Percentiles rank a stretch among this genome's conserved stretches.
These are phyloP conservation scores for Macrostomum lignano DNA, from an alignment of 1,140 invertebrate species.

Conservation along the genomic window DNA sequence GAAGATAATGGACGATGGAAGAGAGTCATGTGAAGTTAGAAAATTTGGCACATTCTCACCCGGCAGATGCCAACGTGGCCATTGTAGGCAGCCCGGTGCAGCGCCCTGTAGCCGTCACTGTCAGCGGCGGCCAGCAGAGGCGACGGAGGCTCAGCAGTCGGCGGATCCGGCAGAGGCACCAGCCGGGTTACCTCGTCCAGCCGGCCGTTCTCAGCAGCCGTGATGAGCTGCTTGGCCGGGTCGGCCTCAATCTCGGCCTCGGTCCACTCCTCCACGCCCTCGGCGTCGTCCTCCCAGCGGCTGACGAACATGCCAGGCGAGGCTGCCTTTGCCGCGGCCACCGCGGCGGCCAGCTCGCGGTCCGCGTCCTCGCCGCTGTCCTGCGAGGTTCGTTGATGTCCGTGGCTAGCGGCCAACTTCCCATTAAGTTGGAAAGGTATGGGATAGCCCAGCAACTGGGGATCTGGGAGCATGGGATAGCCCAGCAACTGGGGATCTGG, in stretches of 20 bases:
- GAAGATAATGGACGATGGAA: no score
- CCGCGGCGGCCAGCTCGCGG: no score
- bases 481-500: no score
- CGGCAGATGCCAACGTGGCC: slow-evolving; percentile 44
- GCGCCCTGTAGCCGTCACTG: slow-evolving; percentile 53
- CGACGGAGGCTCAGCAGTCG: slow-evolving; percentile 6
- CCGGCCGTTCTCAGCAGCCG: slow-evolving; percentile 6
- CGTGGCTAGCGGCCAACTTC: no score
- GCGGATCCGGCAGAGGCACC: background rate
- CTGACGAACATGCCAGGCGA: slow-evolving; percentile 8
- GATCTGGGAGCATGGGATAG: no score
- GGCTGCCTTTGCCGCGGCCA: slow-evolving; percentile 8
- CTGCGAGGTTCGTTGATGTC: no score
- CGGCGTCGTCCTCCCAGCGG: slow-evolving; percentile 9
- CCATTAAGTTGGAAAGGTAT: no score
- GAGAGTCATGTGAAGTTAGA: no score
- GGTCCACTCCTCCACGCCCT: slow-evolving; percentile 8
- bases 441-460: no score
- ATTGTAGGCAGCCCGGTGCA: slow-evolving; percentile 55
- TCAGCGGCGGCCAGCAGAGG: slow-evolving; percentile 38
- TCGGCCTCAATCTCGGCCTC: slow-evolving; percentile 5
- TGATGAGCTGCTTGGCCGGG: slow-evolving; percentile 7
- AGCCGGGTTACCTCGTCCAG: slow-evolving; percentile 5
- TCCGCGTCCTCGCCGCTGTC: no score
- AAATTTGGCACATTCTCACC: no score